Evolutionary conservation across 2,888 invertebrate genomes (phyloP).

Genomic region (Ormyrus rosae): DNA sequence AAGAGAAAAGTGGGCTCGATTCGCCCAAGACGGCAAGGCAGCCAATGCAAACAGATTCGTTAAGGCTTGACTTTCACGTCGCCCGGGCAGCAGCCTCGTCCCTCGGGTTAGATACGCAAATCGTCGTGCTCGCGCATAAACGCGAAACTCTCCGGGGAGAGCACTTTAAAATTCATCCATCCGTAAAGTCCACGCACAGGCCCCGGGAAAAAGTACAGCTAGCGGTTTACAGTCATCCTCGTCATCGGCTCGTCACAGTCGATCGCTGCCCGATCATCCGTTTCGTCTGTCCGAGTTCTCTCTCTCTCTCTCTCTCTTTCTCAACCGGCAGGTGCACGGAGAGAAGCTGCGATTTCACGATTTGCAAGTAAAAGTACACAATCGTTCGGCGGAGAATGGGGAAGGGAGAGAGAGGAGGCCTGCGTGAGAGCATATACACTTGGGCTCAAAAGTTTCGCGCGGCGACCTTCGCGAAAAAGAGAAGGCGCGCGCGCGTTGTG

Average conservation of each 20-base stretch:
- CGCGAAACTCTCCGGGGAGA: too few relatives aligned
- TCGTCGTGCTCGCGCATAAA: too few relatives aligned
- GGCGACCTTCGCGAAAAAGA: slow-evolving; percentile 6
- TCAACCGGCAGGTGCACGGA: not conserved
- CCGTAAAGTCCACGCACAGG: too few relatives aligned
- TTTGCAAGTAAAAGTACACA: slow-evolving; percentile 48
- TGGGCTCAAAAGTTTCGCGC: not conserved
- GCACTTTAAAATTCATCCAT: too few relatives aligned
- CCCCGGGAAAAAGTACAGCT: too few relatives aligned
- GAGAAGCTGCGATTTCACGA: slow-evolving; percentile 28
- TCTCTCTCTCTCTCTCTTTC: slow-evolving; percentile 18
- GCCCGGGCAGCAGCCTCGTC: too few relatives aligned
- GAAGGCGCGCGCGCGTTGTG: too few relatives aligned
- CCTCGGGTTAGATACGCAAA: too few relatives aligned
- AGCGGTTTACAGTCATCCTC: not conserved
- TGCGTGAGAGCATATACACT: not conserved
- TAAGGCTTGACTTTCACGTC: too few relatives aligned
- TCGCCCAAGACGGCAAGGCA: too few relatives aligned
- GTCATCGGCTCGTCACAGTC: slow-evolving; percentile 32
- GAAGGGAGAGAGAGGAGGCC: not conserved
- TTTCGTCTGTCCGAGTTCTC: slow-evolving; percentile 40
- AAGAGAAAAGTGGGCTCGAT: too few relatives aligned
- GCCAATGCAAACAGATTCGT: too few relatives aligned
- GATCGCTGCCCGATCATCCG: slow-evolving; percentile 36
- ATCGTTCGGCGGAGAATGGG: not conserved